Percentiles rank a stretch among this genome's conserved stretches.
Conservation (phyloP, 2,888 invertebrate species). For the Pristionchus mayeri region DNA sequence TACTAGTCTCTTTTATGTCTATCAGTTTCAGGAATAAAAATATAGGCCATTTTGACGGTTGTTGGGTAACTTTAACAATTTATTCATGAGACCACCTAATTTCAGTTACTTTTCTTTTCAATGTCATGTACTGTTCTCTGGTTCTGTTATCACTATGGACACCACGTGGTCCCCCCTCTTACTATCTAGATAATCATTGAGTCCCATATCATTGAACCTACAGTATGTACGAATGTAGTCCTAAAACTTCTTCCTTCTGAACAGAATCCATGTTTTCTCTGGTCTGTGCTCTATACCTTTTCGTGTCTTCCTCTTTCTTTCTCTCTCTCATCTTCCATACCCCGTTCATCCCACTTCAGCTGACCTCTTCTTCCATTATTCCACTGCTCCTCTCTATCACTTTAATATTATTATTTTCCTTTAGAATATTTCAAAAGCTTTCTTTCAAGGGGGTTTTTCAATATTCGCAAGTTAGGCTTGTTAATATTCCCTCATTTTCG, state of each 20-base stretch:
- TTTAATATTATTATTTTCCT: not conserved
- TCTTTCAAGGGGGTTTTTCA: no score
- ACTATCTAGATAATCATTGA: slow-evolving; percentile 10
- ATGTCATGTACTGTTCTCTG: not conserved
- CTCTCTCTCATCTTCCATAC: slow-evolving; percentile 47
- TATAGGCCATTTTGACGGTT: no score
- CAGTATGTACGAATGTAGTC: not conserved
- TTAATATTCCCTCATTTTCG: not conserved
- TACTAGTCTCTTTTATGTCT: no score
- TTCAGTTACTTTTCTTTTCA: not conserved
- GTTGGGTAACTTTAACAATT: no score
- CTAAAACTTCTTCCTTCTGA: not conserved
- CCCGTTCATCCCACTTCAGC: slow-evolving; percentile 20
- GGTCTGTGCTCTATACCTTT: slow-evolving; percentile 36
- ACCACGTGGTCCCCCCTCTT: slow-evolving; percentile 34
- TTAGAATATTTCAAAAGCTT: not conserved
- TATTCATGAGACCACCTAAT: no score
- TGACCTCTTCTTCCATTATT: slow-evolving; percentile 40
- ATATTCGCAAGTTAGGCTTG: not conserved
- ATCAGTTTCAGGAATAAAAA: no score
- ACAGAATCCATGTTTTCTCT: not conserved
- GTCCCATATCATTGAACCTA: not conserved
- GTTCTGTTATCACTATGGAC: not conserved
- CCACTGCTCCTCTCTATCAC: not conserved
- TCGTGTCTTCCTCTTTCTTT: slow-evolving; percentile 46